phyloP scores from a whole-genome alignment of 53 echinoderm and acorn worm genomes.

The Pentamera pediparva region DNA sequence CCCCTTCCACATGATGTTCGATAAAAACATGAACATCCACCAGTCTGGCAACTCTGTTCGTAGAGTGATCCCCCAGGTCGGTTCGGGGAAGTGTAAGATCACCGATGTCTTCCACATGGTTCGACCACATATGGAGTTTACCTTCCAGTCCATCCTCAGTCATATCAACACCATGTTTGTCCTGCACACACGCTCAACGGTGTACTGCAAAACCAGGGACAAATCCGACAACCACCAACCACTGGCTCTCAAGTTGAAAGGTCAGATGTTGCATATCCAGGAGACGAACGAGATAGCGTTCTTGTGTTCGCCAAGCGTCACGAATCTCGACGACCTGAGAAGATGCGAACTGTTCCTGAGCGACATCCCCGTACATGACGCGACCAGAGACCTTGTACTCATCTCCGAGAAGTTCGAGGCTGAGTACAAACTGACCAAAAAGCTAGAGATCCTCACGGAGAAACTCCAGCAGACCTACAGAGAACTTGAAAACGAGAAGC shows the following conservation, averaged over 20 bases:
- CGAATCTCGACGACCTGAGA: constrained; percentile 88
- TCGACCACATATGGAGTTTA: constrained; percentile 94
- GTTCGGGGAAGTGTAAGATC: constrained; percentile 54
- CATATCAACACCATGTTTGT: constrained; percentile 95
- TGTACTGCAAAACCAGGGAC: constrained; percentile 18
- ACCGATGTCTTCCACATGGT: constrained; percentile 74
- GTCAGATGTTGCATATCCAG: constrained; percentile 85
- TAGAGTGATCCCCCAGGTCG: constrained; percentile 64
- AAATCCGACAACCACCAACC: constrained; percentile 47
- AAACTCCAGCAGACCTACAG: constrained; percentile 94
- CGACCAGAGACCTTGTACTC: constrained; percentile 86
- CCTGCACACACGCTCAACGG: constrained; percentile 56
- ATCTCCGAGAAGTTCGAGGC: constrained; percentile 96
- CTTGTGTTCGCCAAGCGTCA: constrained; percentile 85
- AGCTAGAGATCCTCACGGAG: constrained; percentile 89
- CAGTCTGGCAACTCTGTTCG: constrained; percentile 84
- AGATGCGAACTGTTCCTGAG: constrained; percentile 83
- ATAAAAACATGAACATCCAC: constrained; percentile 60
- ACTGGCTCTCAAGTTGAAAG: constrained; percentile 74
- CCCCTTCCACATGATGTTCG: constrained; percentile 96
- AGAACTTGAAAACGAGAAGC: constrained; percentile 88
- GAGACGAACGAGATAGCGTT: constrained; percentile 75
- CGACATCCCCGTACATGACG: constrained; percentile 95
- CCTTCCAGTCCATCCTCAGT: constrained; percentile 83
- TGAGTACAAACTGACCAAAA: constrained; percentile 93